phyloP scores from a whole-genome alignment of 1,140 invertebrate genomes.

The Drosophila albomicans region DNA sequence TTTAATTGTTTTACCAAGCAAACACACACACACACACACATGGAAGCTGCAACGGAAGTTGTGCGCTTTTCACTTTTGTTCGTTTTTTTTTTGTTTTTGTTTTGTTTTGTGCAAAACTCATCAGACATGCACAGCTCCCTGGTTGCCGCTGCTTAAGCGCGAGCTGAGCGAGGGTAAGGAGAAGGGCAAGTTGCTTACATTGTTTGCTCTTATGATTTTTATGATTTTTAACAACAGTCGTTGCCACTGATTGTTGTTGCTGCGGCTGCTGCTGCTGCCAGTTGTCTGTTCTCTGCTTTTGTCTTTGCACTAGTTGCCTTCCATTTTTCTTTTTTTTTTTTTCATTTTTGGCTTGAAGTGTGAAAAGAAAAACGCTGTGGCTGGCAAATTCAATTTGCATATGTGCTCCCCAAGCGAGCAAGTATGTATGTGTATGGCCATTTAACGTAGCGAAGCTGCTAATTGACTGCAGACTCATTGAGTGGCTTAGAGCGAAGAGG shows the following conservation, averaged over 20 bases:
- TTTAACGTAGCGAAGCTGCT: conserved; percentile 75
- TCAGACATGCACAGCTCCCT: conserved; percentile 76
- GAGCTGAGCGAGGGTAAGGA: not conserved
- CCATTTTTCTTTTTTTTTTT: conserved; percentile 55
- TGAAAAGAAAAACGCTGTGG: conserved; percentile 63
- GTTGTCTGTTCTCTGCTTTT: conserved; percentile 26
- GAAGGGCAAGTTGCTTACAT: conserved; percentile 33
- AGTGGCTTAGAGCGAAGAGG: not conserved
- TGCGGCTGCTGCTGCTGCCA: conserved; percentile 17
- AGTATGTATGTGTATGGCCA: conserved; percentile 46
- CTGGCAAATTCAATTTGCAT: conserved; percentile 77
- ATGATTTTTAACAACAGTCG: conserved; percentile 70
- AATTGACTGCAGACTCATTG: conserved; percentile 57
- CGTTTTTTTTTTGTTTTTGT: conserved; percentile 27
- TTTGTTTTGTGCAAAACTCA: conserved; percentile 52
- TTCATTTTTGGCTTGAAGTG: conserved; percentile 47
- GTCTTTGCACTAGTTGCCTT: conserved; percentile 69
- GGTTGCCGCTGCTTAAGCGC: conserved; percentile 3
- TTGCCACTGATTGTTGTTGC: conserved; percentile 33
- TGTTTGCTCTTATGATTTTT: conserved; percentile 79
- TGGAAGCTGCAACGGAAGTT: conserved; percentile 41
- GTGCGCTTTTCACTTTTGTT: conserved; percentile 57
- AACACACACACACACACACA: conserved; percentile 3
- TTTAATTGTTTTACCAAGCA: conserved; percentile 24
- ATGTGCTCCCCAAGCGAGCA: conserved; percentile 53